Conservation (phyloP, 2,797 vertebrate genomes). For the Meriones psammophilus region DNA sequence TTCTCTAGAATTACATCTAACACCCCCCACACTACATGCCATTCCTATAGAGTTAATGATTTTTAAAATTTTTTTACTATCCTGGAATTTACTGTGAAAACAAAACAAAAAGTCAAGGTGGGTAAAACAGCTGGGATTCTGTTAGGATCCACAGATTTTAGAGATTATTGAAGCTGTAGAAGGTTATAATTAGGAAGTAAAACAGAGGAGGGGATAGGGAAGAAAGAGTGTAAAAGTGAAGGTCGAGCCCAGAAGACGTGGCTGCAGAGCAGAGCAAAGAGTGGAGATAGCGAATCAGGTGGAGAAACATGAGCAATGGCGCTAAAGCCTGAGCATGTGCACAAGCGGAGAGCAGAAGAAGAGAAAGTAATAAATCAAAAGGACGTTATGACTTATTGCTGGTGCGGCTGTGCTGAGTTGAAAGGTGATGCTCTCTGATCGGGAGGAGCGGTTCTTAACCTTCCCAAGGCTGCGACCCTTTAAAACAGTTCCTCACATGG, state of each 20-base stretch:
- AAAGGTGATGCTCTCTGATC: not conserved
- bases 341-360: not conserved
- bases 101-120: not conserved
- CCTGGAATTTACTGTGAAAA: not conserved
- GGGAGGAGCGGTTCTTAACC: not conserved
- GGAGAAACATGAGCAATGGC: not conserved
- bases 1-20: not conserved
- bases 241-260: not conserved
- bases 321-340: not conserved
- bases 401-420: not conserved
- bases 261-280: not conserved
- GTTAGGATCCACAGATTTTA: not conserved
- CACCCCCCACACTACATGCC: not conserved
- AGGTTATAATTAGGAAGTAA: not conserved
- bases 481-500: not conserved
- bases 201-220: not conserved
- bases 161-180: not conserved
- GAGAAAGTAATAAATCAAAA: not conserved
- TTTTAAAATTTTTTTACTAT: not conserved
- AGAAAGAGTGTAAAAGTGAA: not conserved
- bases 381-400: not conserved
- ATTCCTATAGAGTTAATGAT: no score
- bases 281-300: not conserved
- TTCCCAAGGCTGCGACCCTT: not conserved
- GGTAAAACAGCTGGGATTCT: not conserved